Evolutionary conservation across 2,888 invertebrate genomes (phyloP).

Genomic region (Pristionchus mayeri): DNA sequence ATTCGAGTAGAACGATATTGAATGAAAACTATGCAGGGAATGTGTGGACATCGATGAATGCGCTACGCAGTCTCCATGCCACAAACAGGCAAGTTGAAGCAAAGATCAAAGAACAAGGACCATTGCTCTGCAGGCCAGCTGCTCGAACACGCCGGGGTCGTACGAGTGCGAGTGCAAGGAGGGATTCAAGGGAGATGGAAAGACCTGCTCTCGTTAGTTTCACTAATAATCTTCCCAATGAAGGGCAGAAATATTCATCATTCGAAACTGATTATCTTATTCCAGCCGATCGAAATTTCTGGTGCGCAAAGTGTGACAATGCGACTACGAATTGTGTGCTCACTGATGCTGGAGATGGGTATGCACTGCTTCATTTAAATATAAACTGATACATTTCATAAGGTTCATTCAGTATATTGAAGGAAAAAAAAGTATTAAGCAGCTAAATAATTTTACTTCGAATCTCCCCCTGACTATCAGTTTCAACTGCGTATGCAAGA

Average conservation of each 20-base stretch:
- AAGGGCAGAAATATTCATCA: no score
- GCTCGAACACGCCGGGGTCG: conserved; percentile 33
- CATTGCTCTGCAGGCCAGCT: background rate
- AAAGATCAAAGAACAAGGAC: conserved; percentile 12
- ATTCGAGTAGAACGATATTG: background rate
- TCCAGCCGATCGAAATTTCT: conserved; percentile 6
- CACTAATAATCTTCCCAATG: no score
- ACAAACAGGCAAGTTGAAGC: background rate
- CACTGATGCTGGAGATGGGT: background rate
- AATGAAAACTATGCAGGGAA: background rate
- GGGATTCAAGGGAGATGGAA: conserved; percentile 37
- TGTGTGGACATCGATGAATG: conserved; percentile 48
- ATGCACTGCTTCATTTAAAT: no score
- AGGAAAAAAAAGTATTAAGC: no score
- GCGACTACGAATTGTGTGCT: conserved; percentile 34
- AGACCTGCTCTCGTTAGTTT: conserved; percentile 19
- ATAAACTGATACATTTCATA: background rate
- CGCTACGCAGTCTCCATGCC: background rate
- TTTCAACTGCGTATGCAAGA: conserved; percentile 43
- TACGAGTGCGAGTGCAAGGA: conserved; percentile 37
- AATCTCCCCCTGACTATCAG: no score
- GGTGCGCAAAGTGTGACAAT: conserved; percentile 36
- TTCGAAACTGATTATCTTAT: no score
- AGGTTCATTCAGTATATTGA: no score
- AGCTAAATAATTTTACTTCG: no score